Base-by-base conservation (phyloP, 1,140 invertebrate species). In the Atopsyche davidsoni region DNA sequence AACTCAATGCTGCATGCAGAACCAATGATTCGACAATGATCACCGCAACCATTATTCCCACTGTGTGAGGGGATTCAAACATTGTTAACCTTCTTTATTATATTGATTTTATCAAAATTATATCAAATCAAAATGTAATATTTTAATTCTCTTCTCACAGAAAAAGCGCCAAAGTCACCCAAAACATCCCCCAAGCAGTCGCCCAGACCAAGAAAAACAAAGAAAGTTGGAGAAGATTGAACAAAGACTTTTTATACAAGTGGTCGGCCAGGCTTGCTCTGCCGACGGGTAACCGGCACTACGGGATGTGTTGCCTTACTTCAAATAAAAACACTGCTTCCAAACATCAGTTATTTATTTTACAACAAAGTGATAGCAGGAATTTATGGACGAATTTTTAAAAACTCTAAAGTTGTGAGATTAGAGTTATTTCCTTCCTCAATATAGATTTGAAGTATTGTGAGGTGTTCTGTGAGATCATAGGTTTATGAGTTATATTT, bases 121-220 rank as follows among this genome's bases (percentile, higher is more conserved):
- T 14, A 4, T 18, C 3, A 6, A 3, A 40, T 40, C 4, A 4
- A 25, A 24, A 46, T 39, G 24, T 45, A 14, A 4, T 39, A 10
- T 3, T 54, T 14, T 35, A 47, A 39, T 52, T 13, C 3, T 11
- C n/a, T n/a, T 43, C 19, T 53, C 39, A 11, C 48, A 55, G 53
- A 55, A 47, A 63, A 67, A 61, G 69, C 72, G 32, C 67, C 70
- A 55, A 72, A 67, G 66, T 64, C 64, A 31, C 61, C 72, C 24
- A 75, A 76, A 63, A 73, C 51, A 43, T 47, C 51, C 16, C 46
- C 48, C 38, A 40, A 35, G 11, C 35, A 42, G 52, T 79, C 77
- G 51, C 76, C 78, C 42, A 75, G 73, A 61, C 78, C 77, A 59
- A 68, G 76, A 46, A 79, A 79, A 66, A 64, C 69, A 7, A 79